Base-by-base conservation (phyloP, 2,113 vertebrate genomes). In the Halcyon malimbica region DNA sequence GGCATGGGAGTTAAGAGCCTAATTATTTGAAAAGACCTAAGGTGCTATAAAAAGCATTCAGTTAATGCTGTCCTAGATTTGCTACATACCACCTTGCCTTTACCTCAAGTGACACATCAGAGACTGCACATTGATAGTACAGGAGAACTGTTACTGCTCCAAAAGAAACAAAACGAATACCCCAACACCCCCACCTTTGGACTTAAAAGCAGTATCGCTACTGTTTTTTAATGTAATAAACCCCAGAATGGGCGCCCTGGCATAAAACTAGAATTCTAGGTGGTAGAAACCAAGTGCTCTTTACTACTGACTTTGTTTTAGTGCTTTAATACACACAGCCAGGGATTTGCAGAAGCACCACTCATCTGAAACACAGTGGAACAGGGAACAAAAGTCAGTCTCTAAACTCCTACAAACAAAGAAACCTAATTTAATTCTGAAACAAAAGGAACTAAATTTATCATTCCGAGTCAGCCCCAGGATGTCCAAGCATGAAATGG, bases 401-500 rank as follows among this genome's bases (percentile, higher is more conserved):
- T 92, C 86, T 75, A 73, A 91, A 74, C 41, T 79, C 53, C 69
- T 20, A 42, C 2, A 4, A 89, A 86, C 68, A 81, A 86, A 95
- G 94, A 65, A 95, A 92, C 12, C 90, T 92, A 67, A 90, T 73
- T 90, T 93, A 60, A 89, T 83, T 93, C 80, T 90, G 83, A 81
- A 96, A 96, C 54, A 95, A 94, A 97, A 94, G 69, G 46, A 93
- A 57, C 80, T 77, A 63, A 83, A 84, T 83, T 69, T 78, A 93
- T 95, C 83, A 83, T 70, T 85, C 29, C 57, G n/a, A 91, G 93
- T 87, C 64, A 93, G 90, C 75, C 83, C 60, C 80, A 63, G 86
- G 91, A 96, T 0, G 4, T 82, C 53, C 41, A 75, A 87, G 83
- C 53, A 76, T 9, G 26, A 92, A 91, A 94, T 74, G 76, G 76